Conservation (phyloP, 2,888 invertebrate genomes). For the Disparrhopalites patrizii region DNA sequence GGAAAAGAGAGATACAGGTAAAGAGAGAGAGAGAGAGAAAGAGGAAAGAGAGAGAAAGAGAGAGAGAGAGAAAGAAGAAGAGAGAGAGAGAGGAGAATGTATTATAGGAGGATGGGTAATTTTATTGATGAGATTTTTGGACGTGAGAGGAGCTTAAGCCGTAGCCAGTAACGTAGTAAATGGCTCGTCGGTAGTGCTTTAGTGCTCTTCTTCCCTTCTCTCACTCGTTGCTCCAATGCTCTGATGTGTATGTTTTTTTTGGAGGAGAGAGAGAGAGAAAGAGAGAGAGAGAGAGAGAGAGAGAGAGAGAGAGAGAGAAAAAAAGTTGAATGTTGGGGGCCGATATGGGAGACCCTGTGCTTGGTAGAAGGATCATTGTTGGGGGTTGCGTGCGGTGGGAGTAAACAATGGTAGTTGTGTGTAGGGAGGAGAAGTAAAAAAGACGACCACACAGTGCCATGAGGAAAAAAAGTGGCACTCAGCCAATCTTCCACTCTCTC, state of each 20-base stretch:
- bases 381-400: conserved; percentile 16
- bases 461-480: conserved; percentile 14
- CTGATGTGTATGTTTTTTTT: too few species aligned
- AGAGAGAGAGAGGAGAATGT: too few species aligned
- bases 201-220: background rate
- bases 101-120: conserved; percentile 11
- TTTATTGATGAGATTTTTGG: conserved; percentile 13
- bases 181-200: background rate
- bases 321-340: conserved; percentile 6
- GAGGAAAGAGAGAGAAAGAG: background rate
- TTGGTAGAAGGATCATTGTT: conserved; percentile 15
- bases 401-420: conserved; percentile 16
- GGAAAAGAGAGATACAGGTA: background rate
- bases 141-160: background rate
- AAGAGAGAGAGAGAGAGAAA: background rate
- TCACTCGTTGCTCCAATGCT: background rate
- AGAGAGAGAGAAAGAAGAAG: background rate
- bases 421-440: too few species aligned
- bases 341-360: background rate
- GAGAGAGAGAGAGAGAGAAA: background rate
- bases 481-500: conserved; percentile 10
- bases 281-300: too few species aligned
- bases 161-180: background rate
- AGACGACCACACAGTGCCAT: conserved; percentile 10
- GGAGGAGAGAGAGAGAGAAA: too few species aligned